A percentile compares a stretch with the other conserved stretches of the same genome.
phyloP scores from a whole-genome alignment of 2,797 vertebrate species.

The Gastrophryne carolinensis region DNA sequence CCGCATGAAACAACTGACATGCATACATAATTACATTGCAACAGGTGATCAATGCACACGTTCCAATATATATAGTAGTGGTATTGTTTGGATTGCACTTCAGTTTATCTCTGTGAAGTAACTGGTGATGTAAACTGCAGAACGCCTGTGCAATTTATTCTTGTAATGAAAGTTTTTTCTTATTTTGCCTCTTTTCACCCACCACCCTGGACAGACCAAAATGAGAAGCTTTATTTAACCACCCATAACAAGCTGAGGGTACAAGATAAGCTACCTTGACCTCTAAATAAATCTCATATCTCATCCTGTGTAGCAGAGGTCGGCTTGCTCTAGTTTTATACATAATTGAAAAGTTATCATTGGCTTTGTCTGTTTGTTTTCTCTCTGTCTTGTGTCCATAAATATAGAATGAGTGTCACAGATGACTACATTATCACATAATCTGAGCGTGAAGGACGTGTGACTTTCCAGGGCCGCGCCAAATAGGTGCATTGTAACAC shows the following conservation, averaged over 20 bases:
- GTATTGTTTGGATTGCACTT: too few species aligned
- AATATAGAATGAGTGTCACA: conserved; percentile 31
- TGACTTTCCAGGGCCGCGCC: not conserved
- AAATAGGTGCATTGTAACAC: not conserved
- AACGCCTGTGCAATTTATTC: not conserved
- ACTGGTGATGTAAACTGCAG: too few species aligned
- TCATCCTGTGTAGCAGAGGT: not conserved
- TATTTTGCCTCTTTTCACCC: not conserved
- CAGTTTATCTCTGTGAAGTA: too few species aligned
- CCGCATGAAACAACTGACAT: too few species aligned
- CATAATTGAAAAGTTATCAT: conserved; percentile 14
- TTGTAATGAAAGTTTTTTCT: not conserved
- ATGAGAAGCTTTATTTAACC: not conserved
- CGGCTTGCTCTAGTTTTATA: not conserved
- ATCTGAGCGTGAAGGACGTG: conserved; percentile 11
- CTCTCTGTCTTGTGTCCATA: conserved; percentile 25
- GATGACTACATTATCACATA: not conserved
- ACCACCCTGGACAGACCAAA: not conserved
- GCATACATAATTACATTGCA: too few species aligned
- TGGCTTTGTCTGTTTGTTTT: conserved; percentile 23
- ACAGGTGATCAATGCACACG: too few species aligned
- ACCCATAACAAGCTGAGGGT: not conserved
- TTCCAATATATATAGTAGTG: too few species aligned
- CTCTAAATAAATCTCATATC: conserved; percentile 12
- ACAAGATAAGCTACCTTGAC: not conserved